These are phyloP conservation scores for Phengaris alcon DNA, from an alignment of 2,888 invertebrate species.

Conservation along the genomic window DNA sequence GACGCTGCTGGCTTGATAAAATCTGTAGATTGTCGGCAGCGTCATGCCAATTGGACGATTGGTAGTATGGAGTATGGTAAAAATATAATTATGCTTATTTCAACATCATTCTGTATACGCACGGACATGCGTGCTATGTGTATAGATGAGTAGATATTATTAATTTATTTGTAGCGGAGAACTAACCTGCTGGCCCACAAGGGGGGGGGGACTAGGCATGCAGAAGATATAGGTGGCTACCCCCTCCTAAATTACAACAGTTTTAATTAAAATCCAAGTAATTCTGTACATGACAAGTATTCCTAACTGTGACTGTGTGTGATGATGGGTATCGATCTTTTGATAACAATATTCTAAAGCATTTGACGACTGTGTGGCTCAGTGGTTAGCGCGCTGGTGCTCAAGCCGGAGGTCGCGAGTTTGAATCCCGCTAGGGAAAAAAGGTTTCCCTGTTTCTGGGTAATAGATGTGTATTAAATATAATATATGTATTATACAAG, in stretches of 20 bases:
- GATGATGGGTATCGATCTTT: slow-evolving; percentile 57
- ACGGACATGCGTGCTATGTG: slow-evolving; percentile 69
- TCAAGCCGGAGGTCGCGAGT: no score
- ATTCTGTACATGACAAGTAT: slow-evolving; percentile 78
- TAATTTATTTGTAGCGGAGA: slow-evolving; percentile 77
- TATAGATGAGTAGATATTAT: slow-evolving; percentile 63
- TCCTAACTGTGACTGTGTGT: slow-evolving; percentile 49
- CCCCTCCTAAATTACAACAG: slow-evolving; percentile 72
- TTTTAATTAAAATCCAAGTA: slow-evolving; percentile 77
- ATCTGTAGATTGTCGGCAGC: no score
- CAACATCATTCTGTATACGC: slow-evolving; percentile 53
- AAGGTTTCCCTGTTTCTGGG: no score
- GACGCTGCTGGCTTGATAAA: no score
- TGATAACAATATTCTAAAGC: slow-evolving; percentile 33
- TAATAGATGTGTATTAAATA: no score
- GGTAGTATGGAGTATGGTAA: background rate
- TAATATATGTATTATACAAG: no score
- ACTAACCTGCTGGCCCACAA: slow-evolving; percentile 62
- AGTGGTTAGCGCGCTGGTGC: no score
- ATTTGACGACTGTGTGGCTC: no score
- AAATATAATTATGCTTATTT: background rate
- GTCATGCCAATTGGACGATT: no score
- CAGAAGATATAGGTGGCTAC: slow-evolving; percentile 72
- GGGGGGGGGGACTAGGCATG: slow-evolving; percentile 78
- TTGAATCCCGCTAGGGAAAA: no score